Evolutionary conservation across 2,888 invertebrate genomes (phyloP).

Genomic region (Apocheima hispidaria): DNA sequence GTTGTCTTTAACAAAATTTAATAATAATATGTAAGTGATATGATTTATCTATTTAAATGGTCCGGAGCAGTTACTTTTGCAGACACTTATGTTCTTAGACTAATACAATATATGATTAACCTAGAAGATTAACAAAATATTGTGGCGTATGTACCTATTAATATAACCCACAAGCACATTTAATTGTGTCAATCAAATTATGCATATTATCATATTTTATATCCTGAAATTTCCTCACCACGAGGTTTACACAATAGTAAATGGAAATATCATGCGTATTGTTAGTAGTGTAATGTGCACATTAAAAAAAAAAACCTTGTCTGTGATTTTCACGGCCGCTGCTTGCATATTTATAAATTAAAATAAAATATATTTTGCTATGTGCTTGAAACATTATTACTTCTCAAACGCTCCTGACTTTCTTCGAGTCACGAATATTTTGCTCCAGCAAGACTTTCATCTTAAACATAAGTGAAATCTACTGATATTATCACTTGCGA

Average conservation of each 20-base stretch:
- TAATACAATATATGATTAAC: background rate
- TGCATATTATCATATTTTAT: background rate
- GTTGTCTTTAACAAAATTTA: background rate
- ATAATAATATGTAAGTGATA: background rate
- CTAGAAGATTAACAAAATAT: background rate
- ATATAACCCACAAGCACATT: background rate
- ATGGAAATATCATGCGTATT: background rate
- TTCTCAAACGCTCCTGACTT: conserved; percentile 3
- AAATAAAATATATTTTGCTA: background rate
- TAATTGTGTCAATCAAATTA: background rate
- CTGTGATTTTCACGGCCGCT: background rate
- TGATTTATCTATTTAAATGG: background rate
- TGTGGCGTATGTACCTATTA: background rate
- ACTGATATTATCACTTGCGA: conserved; percentile 23
- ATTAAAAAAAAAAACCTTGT: background rate
- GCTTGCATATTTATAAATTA: background rate
- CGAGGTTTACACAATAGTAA: background rate
- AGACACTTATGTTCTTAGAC: background rate
- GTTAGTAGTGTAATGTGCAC: background rate
- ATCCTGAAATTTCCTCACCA: background rate
- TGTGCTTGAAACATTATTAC: background rate
- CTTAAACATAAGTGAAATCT: conserved; percentile 21
- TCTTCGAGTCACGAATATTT: conserved; percentile 26
- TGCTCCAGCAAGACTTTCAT: conserved; percentile 16
- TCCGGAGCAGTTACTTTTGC: background rate